These are phyloP conservation scores for Delia radicum DNA, from an alignment of 1,140 invertebrate genomes.

Conservation along the genomic window DNA sequence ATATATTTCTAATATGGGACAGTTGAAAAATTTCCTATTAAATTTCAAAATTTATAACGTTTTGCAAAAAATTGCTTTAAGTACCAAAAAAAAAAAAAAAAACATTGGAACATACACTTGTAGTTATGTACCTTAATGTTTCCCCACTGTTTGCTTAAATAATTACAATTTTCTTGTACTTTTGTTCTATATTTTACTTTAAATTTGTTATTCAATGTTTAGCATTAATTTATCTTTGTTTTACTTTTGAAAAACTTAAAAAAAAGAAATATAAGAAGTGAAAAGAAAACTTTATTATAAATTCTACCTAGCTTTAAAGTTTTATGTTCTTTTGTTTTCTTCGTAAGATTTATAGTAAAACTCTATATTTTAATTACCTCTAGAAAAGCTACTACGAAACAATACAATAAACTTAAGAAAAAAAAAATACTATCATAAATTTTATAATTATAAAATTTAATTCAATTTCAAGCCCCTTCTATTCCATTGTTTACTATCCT, in stretches of 20 bases:
- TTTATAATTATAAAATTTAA: background rate
- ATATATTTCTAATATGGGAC: too few relatives aligned
- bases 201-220: background rate
- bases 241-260: background rate
- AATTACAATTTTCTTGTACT: background rate
- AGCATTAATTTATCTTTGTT: background rate
- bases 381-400: background rate
- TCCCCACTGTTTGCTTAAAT: background rate
- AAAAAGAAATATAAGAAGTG: background rate
- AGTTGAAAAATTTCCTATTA: too few relatives aligned
- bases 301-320: background rate
- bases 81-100: too few relatives aligned
- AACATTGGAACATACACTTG: background rate
- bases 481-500: background rate
- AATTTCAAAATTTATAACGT: too few relatives aligned
- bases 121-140: background rate
- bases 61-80: too few relatives aligned
- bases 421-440: too few relatives aligned
- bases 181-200: background rate
- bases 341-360: background rate
- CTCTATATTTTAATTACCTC: conserved; percentile 1
- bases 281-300: background rate
- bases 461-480: background rate
- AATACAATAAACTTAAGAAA: background rate
- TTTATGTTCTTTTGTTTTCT: background rate